Conservation (phyloP, 2,888 invertebrate species). For the Amiota minor region DNA sequence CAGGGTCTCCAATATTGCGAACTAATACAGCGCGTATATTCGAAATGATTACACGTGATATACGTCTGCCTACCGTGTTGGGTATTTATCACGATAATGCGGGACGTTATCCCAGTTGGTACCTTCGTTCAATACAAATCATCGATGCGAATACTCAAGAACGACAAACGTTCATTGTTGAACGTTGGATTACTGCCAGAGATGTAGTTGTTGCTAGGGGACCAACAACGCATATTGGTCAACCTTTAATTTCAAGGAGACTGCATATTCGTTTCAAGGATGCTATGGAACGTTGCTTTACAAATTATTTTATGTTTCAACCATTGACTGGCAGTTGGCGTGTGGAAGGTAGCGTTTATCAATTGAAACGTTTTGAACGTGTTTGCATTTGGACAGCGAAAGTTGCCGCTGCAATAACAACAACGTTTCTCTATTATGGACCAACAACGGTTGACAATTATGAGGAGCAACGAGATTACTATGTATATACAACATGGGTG, state of each 20-base stretch:
- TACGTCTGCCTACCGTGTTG: constrained; percentile 50
- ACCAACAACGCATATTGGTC: constrained; percentile 39
- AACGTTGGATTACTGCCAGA: constrained; percentile 46
- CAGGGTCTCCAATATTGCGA: constrained; percentile 38
- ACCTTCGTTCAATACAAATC: constrained; percentile 42
- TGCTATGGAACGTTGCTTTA: constrained; percentile 34
- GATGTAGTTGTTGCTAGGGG: constrained; percentile 38
- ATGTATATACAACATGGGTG: neutral
- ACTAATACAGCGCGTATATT: constrained; percentile 47
- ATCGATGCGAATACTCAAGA: constrained; percentile 46
- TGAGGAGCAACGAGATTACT: neutral
- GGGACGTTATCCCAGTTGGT: constrained; percentile 55
- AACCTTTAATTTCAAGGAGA: neutral
- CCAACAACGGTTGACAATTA: constrained; percentile 12
- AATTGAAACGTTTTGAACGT: constrained; percentile 50
- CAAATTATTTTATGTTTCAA: constrained; percentile 55
- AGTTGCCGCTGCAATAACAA: constrained; percentile 25
- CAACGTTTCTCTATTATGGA: constrained; percentile 30
- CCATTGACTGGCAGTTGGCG: constrained; percentile 52
- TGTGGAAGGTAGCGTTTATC: constrained; percentile 1
- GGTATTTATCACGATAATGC: constrained; percentile 48
- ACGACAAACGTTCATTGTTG: constrained; percentile 46
- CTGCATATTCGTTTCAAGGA: constrained; percentile 36
- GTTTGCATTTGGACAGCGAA: constrained; percentile 49
- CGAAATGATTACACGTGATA: constrained; percentile 47